phyloP scores from a whole-genome alignment of 2,113 vertebrate genomes.

The Varanus komodoensis region DNA sequence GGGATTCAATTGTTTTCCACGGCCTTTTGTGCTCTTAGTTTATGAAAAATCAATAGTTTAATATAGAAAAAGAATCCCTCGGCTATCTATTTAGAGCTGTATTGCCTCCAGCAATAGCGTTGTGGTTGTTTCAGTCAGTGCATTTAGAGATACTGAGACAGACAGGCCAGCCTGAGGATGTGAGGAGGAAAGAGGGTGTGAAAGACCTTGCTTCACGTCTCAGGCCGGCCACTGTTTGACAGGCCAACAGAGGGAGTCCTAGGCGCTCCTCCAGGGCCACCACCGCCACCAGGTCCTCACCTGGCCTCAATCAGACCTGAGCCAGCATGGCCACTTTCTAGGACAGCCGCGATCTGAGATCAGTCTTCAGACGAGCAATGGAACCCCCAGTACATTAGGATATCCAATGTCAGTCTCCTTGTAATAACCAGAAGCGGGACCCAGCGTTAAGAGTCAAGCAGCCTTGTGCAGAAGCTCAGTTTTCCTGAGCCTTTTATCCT shows the following conservation, averaged over 20 bases:
- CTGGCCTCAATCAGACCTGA: no score
- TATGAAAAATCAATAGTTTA: slow-evolving; percentile 75
- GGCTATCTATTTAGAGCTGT: slow-evolving; percentile 62
- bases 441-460: no score
- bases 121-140: slow-evolving; percentile 35
- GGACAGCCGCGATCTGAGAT: no score
- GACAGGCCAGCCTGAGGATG: neutral
- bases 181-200: no score
- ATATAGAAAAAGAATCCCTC: slow-evolving; percentile 67
- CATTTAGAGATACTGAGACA: slow-evolving; percentile 48
- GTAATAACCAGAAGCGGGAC: no score
- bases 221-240: neutral
- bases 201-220: neutral
- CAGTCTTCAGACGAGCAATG: no score
- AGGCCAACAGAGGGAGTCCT: neutral
- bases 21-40: slow-evolving; percentile 66
- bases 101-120: slow-evolving; percentile 31
- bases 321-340: neutral
- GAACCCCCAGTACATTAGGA: no score
- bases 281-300: neutral
- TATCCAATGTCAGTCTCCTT: no score
- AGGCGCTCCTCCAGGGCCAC: neutral
- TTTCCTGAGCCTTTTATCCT: no score
- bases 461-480: no score
- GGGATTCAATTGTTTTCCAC: slow-evolving; percentile 66